Percentiles rank a stretch among this genome's conserved stretches.
phyloP scores from a whole-genome alignment of 2,113 vertebrate species.

The Malurus elegans region DNA sequence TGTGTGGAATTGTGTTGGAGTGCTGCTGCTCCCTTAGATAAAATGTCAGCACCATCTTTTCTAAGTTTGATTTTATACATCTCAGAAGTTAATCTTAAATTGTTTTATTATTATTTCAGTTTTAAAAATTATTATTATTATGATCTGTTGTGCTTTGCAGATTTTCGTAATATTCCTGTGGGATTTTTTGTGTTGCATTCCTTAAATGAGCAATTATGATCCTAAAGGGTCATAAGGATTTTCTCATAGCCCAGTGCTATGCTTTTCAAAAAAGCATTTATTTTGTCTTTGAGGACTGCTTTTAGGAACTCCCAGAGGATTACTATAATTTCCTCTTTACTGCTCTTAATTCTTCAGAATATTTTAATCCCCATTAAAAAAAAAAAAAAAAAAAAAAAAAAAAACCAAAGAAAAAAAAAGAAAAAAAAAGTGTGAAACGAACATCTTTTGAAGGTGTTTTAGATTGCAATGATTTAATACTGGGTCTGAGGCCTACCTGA shows the following conservation, averaged over 20 bases:
- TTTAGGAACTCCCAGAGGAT: not conserved
- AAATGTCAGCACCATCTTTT: fast-evolving
- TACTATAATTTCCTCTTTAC: not conserved
- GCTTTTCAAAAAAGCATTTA: not conserved
- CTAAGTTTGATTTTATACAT: not conserved
- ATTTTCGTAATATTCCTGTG: not conserved
- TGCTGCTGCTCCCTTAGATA: not conserved
- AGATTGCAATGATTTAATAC: not conserved
- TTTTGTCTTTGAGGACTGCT: not conserved
- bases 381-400: too few species aligned
- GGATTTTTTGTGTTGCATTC: not conserved
- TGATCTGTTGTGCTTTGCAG: not conserved
- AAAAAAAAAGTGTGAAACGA: fast-evolving
- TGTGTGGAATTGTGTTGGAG: not conserved
- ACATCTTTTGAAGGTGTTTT: not conserved
- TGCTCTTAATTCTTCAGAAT: not conserved
- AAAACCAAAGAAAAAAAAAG: not conserved
- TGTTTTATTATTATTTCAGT: not conserved
- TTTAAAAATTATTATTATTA: not conserved
- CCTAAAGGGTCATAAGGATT: not conserved
- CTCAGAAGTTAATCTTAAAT: not conserved
- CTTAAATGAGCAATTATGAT: not conserved
- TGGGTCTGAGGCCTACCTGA: not conserved
- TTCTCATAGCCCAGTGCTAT: not conserved
- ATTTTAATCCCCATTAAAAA: not conserved